phyloP scores from a whole-genome alignment of 2,113 vertebrate genomes.

The Carollia perspicillata region DNA sequence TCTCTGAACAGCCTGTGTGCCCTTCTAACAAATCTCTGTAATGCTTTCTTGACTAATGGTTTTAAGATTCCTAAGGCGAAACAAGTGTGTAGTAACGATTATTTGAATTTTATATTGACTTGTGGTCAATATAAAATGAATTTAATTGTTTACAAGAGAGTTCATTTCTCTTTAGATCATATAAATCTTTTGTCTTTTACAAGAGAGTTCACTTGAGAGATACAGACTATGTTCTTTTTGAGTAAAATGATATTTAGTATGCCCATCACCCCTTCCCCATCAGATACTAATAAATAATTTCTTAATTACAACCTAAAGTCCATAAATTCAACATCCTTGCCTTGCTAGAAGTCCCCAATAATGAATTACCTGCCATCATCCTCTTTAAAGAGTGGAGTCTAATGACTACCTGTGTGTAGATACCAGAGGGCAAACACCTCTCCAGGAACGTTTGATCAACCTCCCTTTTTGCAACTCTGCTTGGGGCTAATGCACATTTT shows the following conservation, averaged over 20 bases:
- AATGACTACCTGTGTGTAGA: not conserved
- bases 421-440: not conserved
- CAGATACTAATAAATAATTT: not conserved
- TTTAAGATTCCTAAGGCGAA: not conserved
- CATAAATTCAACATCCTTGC: not conserved
- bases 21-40: not conserved
- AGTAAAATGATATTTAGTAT: not conserved
- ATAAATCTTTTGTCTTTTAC: not conserved
- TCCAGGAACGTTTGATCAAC: not conserved
- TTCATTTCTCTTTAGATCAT: not conserved
- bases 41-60: not conserved
- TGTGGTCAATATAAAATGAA: not conserved
- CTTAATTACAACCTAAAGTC: not conserved
- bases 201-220: not conserved
- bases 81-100: not conserved
- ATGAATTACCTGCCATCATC: not conserved
- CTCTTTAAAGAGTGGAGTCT: not conserved
- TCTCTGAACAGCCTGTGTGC: not conserved
- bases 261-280: not conserved
- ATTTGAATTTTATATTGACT: not conserved
- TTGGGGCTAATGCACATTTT: not conserved
- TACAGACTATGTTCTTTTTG: not conserved
- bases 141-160: not conserved
- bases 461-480: not conserved
- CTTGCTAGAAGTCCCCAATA: not conserved